These are phyloP conservation scores for Pseudomugil tenellus DNA, from an alignment of 2,797 vertebrate species.

Conservation along the genomic window DNA sequence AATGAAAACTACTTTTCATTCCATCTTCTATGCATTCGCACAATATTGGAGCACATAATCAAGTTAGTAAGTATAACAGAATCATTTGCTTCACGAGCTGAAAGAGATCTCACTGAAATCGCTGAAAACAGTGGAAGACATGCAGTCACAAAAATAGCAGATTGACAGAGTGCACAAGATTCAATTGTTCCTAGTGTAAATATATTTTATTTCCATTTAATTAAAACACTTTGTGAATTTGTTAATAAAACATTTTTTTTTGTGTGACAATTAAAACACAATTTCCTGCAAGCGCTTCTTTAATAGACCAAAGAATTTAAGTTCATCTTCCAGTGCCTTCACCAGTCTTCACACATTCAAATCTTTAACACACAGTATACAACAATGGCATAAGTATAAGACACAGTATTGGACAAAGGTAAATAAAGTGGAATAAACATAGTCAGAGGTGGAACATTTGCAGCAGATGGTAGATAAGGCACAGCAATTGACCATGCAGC, in stretches of 20 bases:
- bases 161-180: slow-evolving; percentile 25
- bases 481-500: slow-evolving; percentile 33
- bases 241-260: slow-evolving; percentile 32
- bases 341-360: slow-evolving; percentile 18
- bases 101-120: slow-evolving; percentile 5
- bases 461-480: slow-evolving; percentile 43
- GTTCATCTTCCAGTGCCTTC: slow-evolving; percentile 34
- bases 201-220: slow-evolving; percentile 34
- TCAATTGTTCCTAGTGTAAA: slow-evolving; percentile 35
- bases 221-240: slow-evolving; percentile 30
- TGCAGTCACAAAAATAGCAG: slow-evolving; percentile 8
- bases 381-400: no score
- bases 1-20: no score
- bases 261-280: slow-evolving; percentile 46
- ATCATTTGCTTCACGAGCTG: slow-evolving; percentile 16
- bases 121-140: slow-evolving; percentile 9
- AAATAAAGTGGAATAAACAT: slow-evolving; percentile 32
- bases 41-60: slow-evolving; percentile 1
- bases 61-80: slow-evolving; percentile 29
- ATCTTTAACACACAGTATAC: slow-evolving; percentile 15
- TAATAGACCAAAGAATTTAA: slow-evolving; percentile 10
- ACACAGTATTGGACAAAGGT: slow-evolving; percentile 27
- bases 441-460: slow-evolving; percentile 48
- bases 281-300: slow-evolving; percentile 19
- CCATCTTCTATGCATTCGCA: no score